A percentile compares a stretch with the other conserved stretches of the same genome.
Evolutionary conservation across 2,797 vertebrate genomes (phyloP).

Genomic region (Spizella passerina): DNA sequence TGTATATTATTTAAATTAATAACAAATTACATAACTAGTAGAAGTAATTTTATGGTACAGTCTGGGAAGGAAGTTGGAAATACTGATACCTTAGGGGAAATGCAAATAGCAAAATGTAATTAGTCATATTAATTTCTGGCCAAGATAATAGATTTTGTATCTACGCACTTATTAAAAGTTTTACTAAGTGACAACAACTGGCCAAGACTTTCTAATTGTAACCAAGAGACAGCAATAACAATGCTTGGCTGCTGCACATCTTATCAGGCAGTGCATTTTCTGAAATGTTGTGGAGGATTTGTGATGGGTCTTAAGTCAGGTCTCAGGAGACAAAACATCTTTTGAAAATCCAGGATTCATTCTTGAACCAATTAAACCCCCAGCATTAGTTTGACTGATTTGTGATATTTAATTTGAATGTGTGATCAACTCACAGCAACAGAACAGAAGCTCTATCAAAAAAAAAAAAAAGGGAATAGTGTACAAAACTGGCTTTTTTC

Average conservation of each 20-base stretch:
- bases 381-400: not conserved
- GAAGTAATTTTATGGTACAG: not conserved
- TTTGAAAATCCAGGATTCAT: not conserved
- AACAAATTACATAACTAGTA: not conserved
- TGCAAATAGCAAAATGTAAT: not conserved
- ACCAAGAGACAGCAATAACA: not conserved
- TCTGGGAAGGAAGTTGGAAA: not conserved
- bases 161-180: not conserved
- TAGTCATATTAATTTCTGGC: not conserved
- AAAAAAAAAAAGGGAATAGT: not conserved
- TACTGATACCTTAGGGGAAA: not conserved
- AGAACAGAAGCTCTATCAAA: not conserved
- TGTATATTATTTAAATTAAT: not conserved
- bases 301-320: not conserved
- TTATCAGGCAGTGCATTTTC: not conserved
- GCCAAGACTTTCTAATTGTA: not conserved
- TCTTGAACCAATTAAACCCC: not conserved
- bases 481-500: not conserved
- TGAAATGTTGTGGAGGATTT: not conserved
- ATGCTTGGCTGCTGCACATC: fast-evolving
- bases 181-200: not conserved
- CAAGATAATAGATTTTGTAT: not conserved
- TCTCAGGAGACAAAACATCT: not conserved
- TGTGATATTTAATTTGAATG: not conserved
- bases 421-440: not conserved